A percentile compares a stretch with the other conserved stretches of the same genome.
Conservation (phyloP, 2,797 vertebrate genomes). For the Luscinia luscinia region DNA sequence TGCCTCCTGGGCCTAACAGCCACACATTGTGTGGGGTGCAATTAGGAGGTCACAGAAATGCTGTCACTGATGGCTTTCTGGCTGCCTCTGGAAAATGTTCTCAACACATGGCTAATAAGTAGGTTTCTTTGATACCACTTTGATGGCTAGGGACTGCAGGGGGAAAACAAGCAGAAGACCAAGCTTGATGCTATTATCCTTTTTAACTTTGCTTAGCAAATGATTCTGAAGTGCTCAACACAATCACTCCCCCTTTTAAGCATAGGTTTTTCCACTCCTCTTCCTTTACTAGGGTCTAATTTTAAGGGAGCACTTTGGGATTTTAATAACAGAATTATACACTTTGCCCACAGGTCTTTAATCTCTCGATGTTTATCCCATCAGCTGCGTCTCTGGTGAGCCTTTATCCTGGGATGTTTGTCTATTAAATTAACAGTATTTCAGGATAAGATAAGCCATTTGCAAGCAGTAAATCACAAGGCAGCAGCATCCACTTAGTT, state of each 20-base stretch:
- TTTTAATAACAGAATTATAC: constrained; percentile 74
- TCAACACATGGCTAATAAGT: constrained; percentile 48
- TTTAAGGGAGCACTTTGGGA: constrained; percentile 63
- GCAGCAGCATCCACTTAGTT: constrained; percentile 62
- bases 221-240: constrained; percentile 49
- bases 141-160: constrained; percentile 51
- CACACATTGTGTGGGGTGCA: neutral
- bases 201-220: constrained; percentile 62
- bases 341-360: constrained; percentile 73
- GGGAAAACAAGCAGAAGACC: constrained; percentile 52
- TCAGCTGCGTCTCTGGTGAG: constrained; percentile 67
- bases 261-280: constrained; percentile 46
- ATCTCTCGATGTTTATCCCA: constrained; percentile 75
- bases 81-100: constrained; percentile 49
- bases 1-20: constrained; percentile 28
- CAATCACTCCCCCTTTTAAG: constrained; percentile 61
- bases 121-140: constrained; percentile 59
- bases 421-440: constrained; percentile 81
- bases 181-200: constrained; percentile 33
- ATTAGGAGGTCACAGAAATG: constrained; percentile 60
- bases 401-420: constrained; percentile 77
- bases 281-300: constrained; percentile 56
- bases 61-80: constrained; percentile 45
- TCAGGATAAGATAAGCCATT: constrained; percentile 69
- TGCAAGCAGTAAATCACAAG: constrained; percentile 76